A percentile compares a stretch with the other conserved stretches of the same genome.
These are phyloP conservation scores for Neoascia interrupta DNA, from an alignment of 2,888 invertebrate species.

Conservation along the genomic window DNA sequence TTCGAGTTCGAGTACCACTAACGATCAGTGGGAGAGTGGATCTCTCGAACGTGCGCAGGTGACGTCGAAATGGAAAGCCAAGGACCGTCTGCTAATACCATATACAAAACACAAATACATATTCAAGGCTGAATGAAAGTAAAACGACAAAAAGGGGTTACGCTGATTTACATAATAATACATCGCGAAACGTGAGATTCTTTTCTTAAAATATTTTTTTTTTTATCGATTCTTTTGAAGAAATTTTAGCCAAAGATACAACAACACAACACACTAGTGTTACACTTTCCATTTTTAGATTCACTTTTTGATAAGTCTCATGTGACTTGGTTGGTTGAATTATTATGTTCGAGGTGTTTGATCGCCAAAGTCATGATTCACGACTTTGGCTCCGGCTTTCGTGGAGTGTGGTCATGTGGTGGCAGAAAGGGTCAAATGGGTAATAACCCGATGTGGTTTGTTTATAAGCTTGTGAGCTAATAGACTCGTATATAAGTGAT, in stretches of 20 bases:
- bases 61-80: slow-evolving; percentile 57
- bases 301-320: slow-evolving; percentile 6
- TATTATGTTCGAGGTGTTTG: slow-evolving; percentile 5
- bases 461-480: too few species aligned
- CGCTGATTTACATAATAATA: slow-evolving; percentile 42
- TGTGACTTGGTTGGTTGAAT: neutral
- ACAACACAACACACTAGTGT: too few species aligned
- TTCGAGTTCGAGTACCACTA: slow-evolving; percentile 14
- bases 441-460: too few species aligned
- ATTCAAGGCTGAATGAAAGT: slow-evolving; percentile 66
- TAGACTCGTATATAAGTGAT: too few species aligned
- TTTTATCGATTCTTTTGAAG: slow-evolving; percentile 28
- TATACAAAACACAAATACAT: too few species aligned
- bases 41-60: slow-evolving; percentile 40
- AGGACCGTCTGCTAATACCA: slow-evolving; percentile 27
- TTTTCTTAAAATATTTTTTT: too few species aligned
- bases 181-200: slow-evolving; percentile 22
- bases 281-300: slow-evolving; percentile 41
- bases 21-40: neutral
- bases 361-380: slow-evolving; percentile 9
- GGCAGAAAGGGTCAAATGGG: too few species aligned
- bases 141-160: slow-evolving; percentile 6
- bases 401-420: too few species aligned
- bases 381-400: too few species aligned
- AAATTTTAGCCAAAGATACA: slow-evolving; percentile 1